Evolutionary conservation across 2,113 vertebrate genomes (phyloP).

Genomic region (Chaetura pelagica): DNA sequence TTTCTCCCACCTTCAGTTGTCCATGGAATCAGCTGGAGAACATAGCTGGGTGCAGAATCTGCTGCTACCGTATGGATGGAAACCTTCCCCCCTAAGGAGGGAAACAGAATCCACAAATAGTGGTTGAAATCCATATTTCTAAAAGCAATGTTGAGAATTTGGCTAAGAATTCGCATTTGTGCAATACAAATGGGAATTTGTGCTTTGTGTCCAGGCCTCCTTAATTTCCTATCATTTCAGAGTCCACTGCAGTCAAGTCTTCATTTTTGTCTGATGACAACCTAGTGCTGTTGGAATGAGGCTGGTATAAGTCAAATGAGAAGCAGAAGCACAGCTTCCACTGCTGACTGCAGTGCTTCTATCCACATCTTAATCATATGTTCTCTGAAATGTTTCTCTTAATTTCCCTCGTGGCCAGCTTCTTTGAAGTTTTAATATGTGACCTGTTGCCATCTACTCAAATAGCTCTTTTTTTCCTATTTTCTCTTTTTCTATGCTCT

Average conservation of each 20-base stretch:
- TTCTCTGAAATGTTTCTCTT: constrained; percentile 25
- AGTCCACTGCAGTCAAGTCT: neutral
- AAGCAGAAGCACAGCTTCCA: constrained; percentile 6
- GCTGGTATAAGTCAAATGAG: constrained; percentile 1
- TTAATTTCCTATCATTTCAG: neutral
- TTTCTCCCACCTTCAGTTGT: neutral
- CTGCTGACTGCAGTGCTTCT: constrained; percentile 30
- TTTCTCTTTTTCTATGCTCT: neutral
- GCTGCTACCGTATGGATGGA: neutral
- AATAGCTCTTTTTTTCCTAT: constrained; percentile 17
- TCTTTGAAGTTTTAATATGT: constrained; percentile 40
- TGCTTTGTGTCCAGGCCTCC: neutral
- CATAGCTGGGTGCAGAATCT: neutral
- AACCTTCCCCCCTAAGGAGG: neutral
- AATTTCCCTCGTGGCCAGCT: constrained; percentile 7
- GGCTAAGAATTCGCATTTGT: neutral
- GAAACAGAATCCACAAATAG: neutral
- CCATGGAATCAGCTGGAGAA: neutral
- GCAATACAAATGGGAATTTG: neutral
- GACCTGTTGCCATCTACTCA: neutral
- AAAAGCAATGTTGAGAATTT: neutral
- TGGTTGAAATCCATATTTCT: neutral
- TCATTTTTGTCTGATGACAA: constrained; percentile 4
- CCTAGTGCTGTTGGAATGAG: neutral
- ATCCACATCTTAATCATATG: constrained; percentile 24